Conservation (phyloP, 2,797 vertebrate species). For the Carcharodon carcharias region DNA sequence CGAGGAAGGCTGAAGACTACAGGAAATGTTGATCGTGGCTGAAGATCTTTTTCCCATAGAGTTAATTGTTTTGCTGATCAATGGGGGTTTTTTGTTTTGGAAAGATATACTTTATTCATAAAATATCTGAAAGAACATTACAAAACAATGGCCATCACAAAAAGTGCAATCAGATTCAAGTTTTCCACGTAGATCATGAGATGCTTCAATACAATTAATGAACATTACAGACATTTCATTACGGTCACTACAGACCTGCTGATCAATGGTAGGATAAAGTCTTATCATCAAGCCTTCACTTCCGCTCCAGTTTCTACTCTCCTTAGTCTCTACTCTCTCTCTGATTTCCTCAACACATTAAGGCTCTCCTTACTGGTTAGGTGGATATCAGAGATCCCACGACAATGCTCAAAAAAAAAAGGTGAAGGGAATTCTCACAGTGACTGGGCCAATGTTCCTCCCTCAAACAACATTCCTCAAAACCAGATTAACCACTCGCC, state of each 20-base stretch:
- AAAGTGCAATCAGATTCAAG: too few relatives aligned
- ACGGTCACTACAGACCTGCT: too few relatives aligned
- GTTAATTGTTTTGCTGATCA: too few relatives aligned
- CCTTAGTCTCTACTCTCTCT: background rate
- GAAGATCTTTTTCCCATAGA: background rate
- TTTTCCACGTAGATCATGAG: too few relatives aligned
- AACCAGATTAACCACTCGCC: background rate
- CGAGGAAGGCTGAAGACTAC: background rate
- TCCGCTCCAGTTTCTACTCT: background rate
- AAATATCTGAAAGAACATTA: too few relatives aligned
- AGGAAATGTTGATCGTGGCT: background rate
- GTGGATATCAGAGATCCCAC: background rate
- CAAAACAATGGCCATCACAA: too few relatives aligned
- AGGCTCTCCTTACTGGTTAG: background rate
- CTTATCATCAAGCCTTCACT: background rate
- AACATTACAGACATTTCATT: too few relatives aligned
- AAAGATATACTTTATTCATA: too few relatives aligned
- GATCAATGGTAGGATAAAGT: background rate
- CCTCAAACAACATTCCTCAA: background rate
- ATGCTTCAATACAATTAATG: too few relatives aligned
- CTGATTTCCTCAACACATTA: background rate
- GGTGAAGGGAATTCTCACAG: background rate
- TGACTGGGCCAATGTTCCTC: background rate
- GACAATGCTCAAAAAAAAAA: background rate
- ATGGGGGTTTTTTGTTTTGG: too few relatives aligned